These are phyloP conservation scores for Chromoteleia sp. DNA, from an alignment of 2,888 invertebrate species.

Conservation along the genomic window DNA sequence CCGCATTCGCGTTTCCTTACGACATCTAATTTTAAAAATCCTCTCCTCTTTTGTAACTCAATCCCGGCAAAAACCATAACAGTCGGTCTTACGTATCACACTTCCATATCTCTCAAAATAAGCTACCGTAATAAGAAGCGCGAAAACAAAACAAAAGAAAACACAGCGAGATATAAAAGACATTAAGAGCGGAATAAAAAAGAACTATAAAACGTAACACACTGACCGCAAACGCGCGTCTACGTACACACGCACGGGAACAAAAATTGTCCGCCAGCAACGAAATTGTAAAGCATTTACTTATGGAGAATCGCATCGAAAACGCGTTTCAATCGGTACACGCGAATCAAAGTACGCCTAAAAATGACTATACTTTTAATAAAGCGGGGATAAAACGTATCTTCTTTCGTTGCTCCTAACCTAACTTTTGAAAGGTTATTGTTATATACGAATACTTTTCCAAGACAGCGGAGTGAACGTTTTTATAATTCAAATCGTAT, in stretches of 20 bases:
- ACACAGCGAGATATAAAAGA: constrained; percentile 48
- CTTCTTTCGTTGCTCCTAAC: no score
- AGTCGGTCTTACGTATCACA: constrained; percentile 53
- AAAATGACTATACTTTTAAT: no score
- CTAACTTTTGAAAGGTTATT: no score
- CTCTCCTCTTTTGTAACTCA: constrained; percentile 62
- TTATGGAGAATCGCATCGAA: no score
- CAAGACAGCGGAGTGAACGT: no score
- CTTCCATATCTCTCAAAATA: constrained; percentile 62
- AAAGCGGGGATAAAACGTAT: no score
- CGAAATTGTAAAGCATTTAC: no score
- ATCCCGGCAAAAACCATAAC: constrained; percentile 61
- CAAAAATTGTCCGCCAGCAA: no score
- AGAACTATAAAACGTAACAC: constrained; percentile 14
- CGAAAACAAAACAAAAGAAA: constrained; percentile 38
- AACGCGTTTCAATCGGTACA: no score
- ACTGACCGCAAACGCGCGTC: constrained; percentile 27
- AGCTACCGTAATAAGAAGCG: constrained; percentile 48
- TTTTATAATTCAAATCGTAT: no score
- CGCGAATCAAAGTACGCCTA: no score
- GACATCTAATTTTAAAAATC: constrained; percentile 66
- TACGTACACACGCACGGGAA: background rate
- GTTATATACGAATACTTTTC: no score
- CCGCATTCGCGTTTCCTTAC: constrained; percentile 53
- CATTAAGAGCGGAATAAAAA: constrained; percentile 28